A percentile compares a stretch with the other conserved stretches of the same genome.
Evolutionary conservation across 1,140 invertebrate species (phyloP).

Genomic region (Brachionus angularis): DNA sequence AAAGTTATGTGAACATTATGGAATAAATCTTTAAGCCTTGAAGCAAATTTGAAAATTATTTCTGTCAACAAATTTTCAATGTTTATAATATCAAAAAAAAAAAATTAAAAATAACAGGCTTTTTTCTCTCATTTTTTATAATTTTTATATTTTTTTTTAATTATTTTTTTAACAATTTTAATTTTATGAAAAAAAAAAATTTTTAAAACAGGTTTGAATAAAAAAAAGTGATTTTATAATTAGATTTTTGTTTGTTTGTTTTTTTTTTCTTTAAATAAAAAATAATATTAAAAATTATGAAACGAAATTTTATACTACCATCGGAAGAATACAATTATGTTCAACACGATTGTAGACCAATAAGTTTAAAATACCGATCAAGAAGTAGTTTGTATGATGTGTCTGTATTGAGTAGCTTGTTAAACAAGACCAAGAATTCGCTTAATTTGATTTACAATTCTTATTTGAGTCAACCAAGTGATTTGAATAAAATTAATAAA

Average conservation of each 20-base stretch:
- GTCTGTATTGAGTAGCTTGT: background rate
- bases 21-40: too few relatives aligned
- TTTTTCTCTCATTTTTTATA: background rate
- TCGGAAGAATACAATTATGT: constrained; percentile 29
- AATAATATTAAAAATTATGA: constrained; percentile 41
- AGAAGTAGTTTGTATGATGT: constrained; percentile 20
- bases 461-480: background rate
- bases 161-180: background rate
- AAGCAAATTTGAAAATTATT: too few relatives aligned
- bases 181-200: background rate
- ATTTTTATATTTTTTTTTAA: background rate
- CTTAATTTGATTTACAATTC: background rate
- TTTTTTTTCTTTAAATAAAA: background rate
- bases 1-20: too few relatives aligned
- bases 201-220: background rate
- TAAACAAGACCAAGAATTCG: background rate
- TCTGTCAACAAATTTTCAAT: too few relatives aligned
- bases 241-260: background rate
- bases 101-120: background rate
- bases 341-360: constrained; percentile 35
- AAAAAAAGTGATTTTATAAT: background rate
- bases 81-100: too few relatives aligned
- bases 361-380: constrained; percentile 24
- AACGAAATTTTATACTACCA: constrained; percentile 37
- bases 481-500: background rate